These are phyloP conservation scores for Brachionus angularis DNA, from an alignment of 1,140 invertebrate species.

Conservation along the genomic window DNA sequence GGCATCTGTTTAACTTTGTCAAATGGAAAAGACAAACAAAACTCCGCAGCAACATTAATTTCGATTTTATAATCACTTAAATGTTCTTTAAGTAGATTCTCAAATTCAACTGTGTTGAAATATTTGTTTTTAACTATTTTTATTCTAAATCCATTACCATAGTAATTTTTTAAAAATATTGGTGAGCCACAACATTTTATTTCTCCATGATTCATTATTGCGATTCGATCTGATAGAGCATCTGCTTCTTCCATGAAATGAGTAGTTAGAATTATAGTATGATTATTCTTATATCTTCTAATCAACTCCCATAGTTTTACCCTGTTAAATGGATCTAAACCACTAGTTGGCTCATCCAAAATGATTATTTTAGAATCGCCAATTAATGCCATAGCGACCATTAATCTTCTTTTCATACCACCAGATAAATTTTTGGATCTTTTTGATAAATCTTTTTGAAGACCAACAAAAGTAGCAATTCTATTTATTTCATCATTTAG, in stretches of 20 bases:
- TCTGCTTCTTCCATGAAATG: slow-evolving; percentile 72
- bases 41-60: slow-evolving; percentile 20
- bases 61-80: slow-evolving; percentile 25
- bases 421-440: slow-evolving; percentile 66
- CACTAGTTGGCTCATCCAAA: slow-evolving; percentile 73
- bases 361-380: slow-evolving; percentile 59
- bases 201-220: slow-evolving; percentile 40
- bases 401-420: slow-evolving; percentile 61
- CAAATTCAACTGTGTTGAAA: slow-evolving; percentile 16
- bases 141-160: slow-evolving; percentile 16
- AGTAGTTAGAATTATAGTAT: slow-evolving; percentile 42
- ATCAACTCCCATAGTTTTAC: slow-evolving; percentile 76
- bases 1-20: not conserved
- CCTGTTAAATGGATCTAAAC: slow-evolving; percentile 87
- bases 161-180: slow-evolving; percentile 35
- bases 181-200: slow-evolving; percentile 31
- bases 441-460: slow-evolving; percentile 64
- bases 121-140: slow-evolving; percentile 28
- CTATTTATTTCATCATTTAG: slow-evolving; percentile 58
- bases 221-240: slow-evolving; percentile 73
- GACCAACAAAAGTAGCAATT: slow-evolving; percentile 61
- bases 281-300: slow-evolving; percentile 33
- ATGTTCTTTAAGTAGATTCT: not conserved
- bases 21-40: slow-evolving; percentile 10
- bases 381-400: slow-evolving; percentile 60